Base-by-base conservation (phyloP, 2,888 invertebrate genomes). In the Temnothorax ravouxi region DNA sequence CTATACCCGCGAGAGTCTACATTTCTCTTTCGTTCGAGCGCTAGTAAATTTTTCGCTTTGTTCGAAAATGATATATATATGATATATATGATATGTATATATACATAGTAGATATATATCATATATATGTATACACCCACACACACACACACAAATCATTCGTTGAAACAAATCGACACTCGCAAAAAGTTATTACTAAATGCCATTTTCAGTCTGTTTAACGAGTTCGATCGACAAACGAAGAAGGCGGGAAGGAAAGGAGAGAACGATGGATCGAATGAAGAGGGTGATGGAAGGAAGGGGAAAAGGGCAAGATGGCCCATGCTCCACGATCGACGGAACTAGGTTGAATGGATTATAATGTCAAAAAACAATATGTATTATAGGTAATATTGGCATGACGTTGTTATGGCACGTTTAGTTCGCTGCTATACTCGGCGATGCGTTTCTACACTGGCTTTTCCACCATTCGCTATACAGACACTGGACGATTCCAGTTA, bases 351-450 rank as follows among this genome's bases (percentile, higher is more conserved):
- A 93, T 90, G 86, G 90, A 92, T 90, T 86, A 88, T 91, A 92
- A 92, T 92, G 91, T 93, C 93, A 93, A 93, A 74, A 66, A 76
- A 93, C 59, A 38, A 93, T 92, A 93, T 90, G 91, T 91, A 93
- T 93, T 93, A 94, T 93, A 88, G 90, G 90, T 94, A 94, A 93
- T 93, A 93, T 94, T 94, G 94, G 94, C 94, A 94, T 94, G 94
- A 94, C 93, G 93, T 94, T 93, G 89, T 93, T 94, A 94, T 94
- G 94, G 94, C 94, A 94, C 94, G 93, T 94, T 94, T 92, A 93
- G 90, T 93, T 93, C 92, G 50, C 92, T 94, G 93, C 86, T 80
- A 59, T 54, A 75, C 34, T 90, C 91, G 90, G 85, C 91, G 91
- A 93, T 92, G 92, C 92, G 87, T 92, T 92, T 88, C 75, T 86